Conservation (phyloP, 2,113 vertebrate genomes). For the Onychorhynchus coronatus region DNA sequence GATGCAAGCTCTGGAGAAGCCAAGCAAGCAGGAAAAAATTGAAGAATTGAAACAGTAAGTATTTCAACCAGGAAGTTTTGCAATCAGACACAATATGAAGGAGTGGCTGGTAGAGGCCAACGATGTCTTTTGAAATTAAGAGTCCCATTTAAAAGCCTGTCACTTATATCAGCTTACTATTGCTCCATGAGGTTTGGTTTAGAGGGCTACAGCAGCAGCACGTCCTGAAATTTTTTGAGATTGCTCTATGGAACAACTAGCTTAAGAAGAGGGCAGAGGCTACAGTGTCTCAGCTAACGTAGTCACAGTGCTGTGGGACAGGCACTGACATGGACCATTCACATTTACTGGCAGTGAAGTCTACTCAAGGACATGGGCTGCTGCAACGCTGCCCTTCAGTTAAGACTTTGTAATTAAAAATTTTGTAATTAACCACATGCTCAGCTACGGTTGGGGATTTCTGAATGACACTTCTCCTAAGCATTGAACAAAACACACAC, state of each 20-base stretch:
- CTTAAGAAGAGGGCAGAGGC: not conserved
- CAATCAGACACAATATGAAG: not conserved
- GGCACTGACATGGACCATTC: not conserved
- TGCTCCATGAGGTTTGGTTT: not conserved
- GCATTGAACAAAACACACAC: not conserved
- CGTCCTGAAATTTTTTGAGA: not conserved
- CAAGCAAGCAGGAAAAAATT: constrained; percentile 69
- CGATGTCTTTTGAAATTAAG: rapidly evolving
- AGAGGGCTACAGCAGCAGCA: not conserved
- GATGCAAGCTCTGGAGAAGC: constrained; percentile 82
- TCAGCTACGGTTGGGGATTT: constrained; percentile 4
- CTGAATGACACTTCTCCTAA: constrained; percentile 56
- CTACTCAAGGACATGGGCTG: not conserved
- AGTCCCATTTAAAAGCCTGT: not conserved
- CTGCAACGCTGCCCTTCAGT: not conserved
- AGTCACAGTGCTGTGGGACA: not conserved
- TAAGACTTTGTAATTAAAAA: not conserved
- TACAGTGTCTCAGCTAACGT: not conserved
- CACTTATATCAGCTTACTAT: not conserved
- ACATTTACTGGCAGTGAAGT: not conserved
- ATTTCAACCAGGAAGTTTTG: constrained; percentile 64
- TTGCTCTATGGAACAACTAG: not conserved
- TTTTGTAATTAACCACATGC: not conserved
- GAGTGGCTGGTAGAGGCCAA: not conserved
- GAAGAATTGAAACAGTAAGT: constrained; percentile 84